Percentiles rank a stretch among this genome's conserved stretches.
These are phyloP conservation scores for Protobothrops flavoviridis DNA, from an alignment of 2,113 vertebrate genomes.

Conservation along the genomic window DNA sequence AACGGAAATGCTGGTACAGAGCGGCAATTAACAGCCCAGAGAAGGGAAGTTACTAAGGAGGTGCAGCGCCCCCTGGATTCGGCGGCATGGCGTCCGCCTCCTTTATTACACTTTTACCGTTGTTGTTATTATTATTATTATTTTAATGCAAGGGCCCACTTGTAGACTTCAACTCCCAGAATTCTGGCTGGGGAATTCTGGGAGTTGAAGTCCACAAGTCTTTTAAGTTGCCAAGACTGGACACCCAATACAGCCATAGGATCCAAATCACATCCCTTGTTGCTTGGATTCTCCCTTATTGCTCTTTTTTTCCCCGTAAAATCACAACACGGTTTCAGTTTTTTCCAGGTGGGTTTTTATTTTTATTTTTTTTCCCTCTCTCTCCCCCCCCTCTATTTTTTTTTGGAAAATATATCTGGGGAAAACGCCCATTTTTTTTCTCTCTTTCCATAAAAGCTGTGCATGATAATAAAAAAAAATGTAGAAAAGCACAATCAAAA, in stretches of 20 bases:
- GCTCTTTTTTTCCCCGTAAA: background rate
- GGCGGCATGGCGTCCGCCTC: too few relatives aligned
- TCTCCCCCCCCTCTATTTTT: background rate
- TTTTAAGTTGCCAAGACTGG: background rate
- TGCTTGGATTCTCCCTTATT: background rate
- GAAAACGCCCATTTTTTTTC: background rate
- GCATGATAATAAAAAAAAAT: background rate
- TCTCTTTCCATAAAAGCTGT: background rate
- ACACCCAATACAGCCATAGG: background rate
- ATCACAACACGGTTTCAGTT: background rate
- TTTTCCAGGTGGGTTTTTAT: background rate
- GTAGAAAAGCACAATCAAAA: background rate
- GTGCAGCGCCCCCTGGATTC: background rate
- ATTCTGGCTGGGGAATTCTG: background rate
- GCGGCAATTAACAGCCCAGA: background rate
- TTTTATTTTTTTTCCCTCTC: background rate
- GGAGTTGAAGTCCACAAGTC: background rate
- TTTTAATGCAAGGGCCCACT: background rate
- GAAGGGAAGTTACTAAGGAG: background rate
- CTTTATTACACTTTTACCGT: background rate
- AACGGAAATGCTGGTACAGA: background rate
- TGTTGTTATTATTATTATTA: background rate
- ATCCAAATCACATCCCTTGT: background rate
- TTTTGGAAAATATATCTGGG: constrained; percentile 10
- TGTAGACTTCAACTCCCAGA: background rate